These are phyloP conservation scores for Albula glossodonta DNA, from an alignment of 2,113 vertebrate species.

Conservation along the genomic window DNA sequence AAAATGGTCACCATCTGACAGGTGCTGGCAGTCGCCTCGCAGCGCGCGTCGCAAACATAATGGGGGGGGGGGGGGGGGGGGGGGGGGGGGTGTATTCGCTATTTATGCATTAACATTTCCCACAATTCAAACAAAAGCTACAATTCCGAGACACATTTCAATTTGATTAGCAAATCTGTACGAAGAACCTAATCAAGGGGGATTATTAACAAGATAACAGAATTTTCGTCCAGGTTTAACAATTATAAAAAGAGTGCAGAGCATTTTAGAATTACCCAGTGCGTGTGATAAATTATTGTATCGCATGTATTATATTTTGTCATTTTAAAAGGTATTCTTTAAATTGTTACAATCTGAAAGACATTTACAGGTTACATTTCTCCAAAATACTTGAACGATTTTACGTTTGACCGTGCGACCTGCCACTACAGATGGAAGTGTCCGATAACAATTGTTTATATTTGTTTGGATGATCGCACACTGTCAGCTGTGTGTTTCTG, in stretches of 20 bases:
- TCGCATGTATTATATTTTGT: too few relatives aligned
- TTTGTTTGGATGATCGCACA: background rate
- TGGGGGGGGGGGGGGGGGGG: background rate
- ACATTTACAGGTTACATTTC: slow-evolving; percentile 46
- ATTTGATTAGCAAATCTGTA: background rate
- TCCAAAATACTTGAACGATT: background rate
- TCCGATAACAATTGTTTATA: slow-evolving; percentile 9
- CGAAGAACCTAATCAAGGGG: too few relatives aligned
- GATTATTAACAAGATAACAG: too few relatives aligned
- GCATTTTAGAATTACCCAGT: slow-evolving; percentile 1
- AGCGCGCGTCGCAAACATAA: background rate
- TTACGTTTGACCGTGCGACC: background rate
- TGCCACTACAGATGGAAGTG: background rate
- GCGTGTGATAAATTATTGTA: too few relatives aligned
- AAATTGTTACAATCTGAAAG: slow-evolving; percentile 67
- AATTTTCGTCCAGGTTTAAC: slow-evolving; percentile 35
- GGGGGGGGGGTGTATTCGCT: background rate
- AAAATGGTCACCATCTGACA: slow-evolving; percentile 7
- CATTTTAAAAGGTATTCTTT: slow-evolving; percentile 11
- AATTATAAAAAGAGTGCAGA: slow-evolving; percentile 54
- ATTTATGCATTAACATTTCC: slow-evolving; percentile 1
- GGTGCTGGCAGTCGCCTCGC: background rate
- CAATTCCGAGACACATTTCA: background rate
- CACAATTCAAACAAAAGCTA: background rate
- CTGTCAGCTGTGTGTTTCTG: background rate